phyloP scores from a whole-genome alignment of 2,888 invertebrate species.

The Rotaria socialis region DNA sequence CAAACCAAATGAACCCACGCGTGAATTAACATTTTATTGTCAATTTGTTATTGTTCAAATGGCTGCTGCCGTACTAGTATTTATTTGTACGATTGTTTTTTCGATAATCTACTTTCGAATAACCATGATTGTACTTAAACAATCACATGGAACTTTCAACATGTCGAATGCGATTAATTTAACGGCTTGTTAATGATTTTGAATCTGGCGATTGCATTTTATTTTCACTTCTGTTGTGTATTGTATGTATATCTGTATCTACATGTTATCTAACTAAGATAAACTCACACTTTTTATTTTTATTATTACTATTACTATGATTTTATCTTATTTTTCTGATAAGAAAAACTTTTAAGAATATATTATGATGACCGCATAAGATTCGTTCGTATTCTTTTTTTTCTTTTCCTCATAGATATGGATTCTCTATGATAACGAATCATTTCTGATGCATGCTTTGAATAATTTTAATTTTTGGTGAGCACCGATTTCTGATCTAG shows the following conservation, averaged over 20 bases:
- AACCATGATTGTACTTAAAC: not conserved
- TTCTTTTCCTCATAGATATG: no score
- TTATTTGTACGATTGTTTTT: not conserved
- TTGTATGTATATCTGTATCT: not conserved
- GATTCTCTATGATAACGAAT: no score
- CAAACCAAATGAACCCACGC: not conserved
- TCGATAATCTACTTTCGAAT: slow-evolving; percentile 4
- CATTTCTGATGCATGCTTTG: no score
- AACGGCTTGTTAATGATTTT: not conserved
- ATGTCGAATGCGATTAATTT: not conserved
- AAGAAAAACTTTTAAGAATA: not conserved
- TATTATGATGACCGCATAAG: not conserved
- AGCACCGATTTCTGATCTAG: no score
- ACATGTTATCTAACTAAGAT: not conserved
- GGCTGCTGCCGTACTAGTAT: not conserved
- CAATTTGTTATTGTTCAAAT: not conserved
- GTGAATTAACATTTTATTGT: not conserved
- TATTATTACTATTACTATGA: not conserved
- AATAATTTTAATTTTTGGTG: no score
- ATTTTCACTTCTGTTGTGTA: not conserved
- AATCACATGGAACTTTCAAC: not conserved
- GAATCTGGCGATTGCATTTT: not conserved
- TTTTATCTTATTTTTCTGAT: not conserved
- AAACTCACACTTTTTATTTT: not conserved
- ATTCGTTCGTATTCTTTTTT: no score